Percentiles rank a stretch among this genome's conserved stretches.
Evolutionary conservation across 1,140 invertebrate species (phyloP).

Genomic region (Monochamus saltuarius): DNA sequence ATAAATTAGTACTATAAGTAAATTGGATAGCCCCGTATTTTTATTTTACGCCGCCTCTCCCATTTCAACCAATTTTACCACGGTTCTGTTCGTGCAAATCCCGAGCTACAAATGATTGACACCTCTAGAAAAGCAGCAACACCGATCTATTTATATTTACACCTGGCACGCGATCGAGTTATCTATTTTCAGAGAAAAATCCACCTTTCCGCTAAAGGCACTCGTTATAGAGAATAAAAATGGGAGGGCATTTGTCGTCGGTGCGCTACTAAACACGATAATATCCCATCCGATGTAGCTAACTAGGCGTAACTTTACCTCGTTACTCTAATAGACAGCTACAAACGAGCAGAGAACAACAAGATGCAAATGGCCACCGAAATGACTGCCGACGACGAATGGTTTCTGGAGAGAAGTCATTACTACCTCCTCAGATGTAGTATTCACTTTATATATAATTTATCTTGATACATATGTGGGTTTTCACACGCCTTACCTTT

Average conservation of each 20-base stretch:
- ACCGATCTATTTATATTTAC: no score
- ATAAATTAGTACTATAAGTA: no score
- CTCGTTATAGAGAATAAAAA: no score
- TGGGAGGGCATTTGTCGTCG: neutral
- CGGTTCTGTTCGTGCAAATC: no score
- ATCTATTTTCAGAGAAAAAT: no score
- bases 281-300: conserved; percentile 12
- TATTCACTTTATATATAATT: conserved; percentile 16
- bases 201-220: no score
- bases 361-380: conserved; percentile 26
- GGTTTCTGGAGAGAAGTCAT: conserved; percentile 20
- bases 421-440: conserved; percentile 8
- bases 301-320: conserved; percentile 21
- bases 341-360: conserved; percentile 25
- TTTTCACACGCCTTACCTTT: conserved; percentile 1
- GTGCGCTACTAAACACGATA: conserved; percentile 1
- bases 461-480: conserved; percentile 23
- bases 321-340: conserved; percentile 30
- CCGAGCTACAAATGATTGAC: no score
- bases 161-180: no score
- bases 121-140: no score
- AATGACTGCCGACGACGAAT: conserved; percentile 15
- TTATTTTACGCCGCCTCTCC: no score
- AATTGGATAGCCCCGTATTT: no score
- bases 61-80: no score